phyloP scores from a whole-genome alignment of 1,140 invertebrate species.

The Apis dorsata region DNA sequence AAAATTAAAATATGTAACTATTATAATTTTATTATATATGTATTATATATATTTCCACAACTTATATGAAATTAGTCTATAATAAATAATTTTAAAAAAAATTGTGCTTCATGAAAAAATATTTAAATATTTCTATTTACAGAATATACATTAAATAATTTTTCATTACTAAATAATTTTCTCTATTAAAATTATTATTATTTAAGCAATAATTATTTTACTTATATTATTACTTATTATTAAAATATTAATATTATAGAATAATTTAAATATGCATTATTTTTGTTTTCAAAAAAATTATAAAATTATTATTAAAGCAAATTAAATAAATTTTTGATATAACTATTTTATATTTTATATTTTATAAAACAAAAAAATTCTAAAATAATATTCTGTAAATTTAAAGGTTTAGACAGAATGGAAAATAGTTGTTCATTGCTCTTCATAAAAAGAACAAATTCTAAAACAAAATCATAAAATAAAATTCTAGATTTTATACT shows the following conservation, averaged over 20 bases:
- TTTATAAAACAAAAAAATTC: neutral
- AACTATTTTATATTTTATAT: neutral
- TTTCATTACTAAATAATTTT: neutral
- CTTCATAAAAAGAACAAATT: constrained; percentile 9
- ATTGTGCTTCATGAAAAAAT: neutral
- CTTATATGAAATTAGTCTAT: neutral
- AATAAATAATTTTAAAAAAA: neutral
- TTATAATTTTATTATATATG: neutral
- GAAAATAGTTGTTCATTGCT: neutral
- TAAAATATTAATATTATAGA: neutral
- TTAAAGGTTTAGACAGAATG: neutral
- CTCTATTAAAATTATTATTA: neutral
- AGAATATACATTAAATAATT: neutral
- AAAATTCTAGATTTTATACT: constrained; percentile 12
- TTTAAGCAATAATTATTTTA: neutral
- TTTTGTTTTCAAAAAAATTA: neutral
- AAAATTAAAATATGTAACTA: neutral
- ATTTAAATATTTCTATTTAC: neutral
- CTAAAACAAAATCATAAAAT: too few relatives aligned
- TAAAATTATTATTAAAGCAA: neutral
- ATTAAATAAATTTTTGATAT: neutral
- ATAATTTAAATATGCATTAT: neutral
- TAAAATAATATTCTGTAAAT: neutral
- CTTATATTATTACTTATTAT: neutral
- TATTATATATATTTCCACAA: neutral